phyloP scores from a whole-genome alignment of 2,888 invertebrate genomes.

The Pegoplata infirma region DNA sequence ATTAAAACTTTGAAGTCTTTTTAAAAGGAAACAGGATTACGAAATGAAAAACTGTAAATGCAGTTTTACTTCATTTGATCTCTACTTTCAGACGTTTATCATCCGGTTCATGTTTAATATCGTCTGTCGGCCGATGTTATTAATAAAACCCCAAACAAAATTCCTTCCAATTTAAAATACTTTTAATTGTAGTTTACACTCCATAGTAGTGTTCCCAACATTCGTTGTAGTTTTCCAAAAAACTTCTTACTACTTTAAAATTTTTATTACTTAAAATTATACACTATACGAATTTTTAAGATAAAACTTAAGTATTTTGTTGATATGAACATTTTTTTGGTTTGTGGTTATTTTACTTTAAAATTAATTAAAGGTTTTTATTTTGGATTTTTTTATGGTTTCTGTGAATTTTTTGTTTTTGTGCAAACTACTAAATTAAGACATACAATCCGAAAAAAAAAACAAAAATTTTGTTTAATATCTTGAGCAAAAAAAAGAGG shows the following conservation, averaged over 20 bases:
- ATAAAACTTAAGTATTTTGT: background rate
- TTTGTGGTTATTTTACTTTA: background rate
- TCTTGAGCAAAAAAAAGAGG: slow-evolving; percentile 1
- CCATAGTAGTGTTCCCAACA: background rate
- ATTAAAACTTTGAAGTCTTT: too few species aligned
- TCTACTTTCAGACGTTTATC: too few species aligned
- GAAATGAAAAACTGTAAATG: too few species aligned
- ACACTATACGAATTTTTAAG: slow-evolving; percentile 1
- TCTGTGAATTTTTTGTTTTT: slow-evolving; percentile 11
- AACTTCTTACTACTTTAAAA: background rate
- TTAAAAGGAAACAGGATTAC: too few species aligned
- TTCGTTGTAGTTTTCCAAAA: background rate
- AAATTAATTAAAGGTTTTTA: slow-evolving; percentile 23
- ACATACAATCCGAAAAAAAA: too few species aligned
- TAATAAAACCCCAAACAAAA: too few species aligned
- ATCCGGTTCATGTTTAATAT: too few species aligned
- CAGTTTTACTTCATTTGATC: too few species aligned
- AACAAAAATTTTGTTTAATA: background rate
- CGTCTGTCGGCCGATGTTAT: too few species aligned
- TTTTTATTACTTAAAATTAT: slow-evolving; percentile 43
- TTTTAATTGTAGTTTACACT: too few species aligned
- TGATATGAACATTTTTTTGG: background rate
- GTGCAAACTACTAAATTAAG: background rate
- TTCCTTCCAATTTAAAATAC: too few species aligned
- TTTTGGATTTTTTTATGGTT: slow-evolving; percentile 1